Evolutionary conservation across 2,797 vertebrate species (phyloP).

Genomic region (Hyperoplus lanceolatus): DNA sequence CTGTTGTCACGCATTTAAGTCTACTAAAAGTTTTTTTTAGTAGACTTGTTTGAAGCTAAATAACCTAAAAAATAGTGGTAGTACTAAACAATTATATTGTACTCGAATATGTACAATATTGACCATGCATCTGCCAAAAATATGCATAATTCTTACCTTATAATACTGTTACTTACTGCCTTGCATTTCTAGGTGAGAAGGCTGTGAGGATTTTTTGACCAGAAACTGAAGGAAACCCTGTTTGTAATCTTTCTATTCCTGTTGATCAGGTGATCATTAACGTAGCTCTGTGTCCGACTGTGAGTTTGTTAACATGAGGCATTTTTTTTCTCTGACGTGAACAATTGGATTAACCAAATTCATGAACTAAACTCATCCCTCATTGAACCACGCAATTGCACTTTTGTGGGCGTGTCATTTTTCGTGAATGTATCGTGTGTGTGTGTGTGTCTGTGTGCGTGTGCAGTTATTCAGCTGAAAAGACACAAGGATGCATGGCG

Average conservation of each 20-base stretch:
- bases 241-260: conserved; percentile 32
- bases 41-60: background rate
- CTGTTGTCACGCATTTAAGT: background rate
- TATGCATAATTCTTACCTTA: background rate
- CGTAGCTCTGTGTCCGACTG: conserved; percentile 12
- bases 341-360: conserved; percentile 21
- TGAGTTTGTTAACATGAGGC: conserved; percentile 4
- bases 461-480: background rate
- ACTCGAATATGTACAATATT: background rate
- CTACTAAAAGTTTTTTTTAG: background rate
- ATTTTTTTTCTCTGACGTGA: conserved; percentile 10
- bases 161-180: conserved; percentile 1
- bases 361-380: background rate
- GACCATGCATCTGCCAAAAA: background rate
- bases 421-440: background rate
- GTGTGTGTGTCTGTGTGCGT: background rate
- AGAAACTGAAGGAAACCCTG: conserved; percentile 10
- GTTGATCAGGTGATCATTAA: conserved; percentile 49
- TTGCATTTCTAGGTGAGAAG: conserved; percentile 34
- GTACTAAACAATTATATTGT: background rate
- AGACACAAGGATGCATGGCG: background rate
- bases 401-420: background rate
- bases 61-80: background rate
- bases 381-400: background rate
- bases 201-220: conserved; percentile 6